phyloP scores from a whole-genome alignment of 2,888 invertebrate genomes.

The Amphipyra berbera region DNA sequence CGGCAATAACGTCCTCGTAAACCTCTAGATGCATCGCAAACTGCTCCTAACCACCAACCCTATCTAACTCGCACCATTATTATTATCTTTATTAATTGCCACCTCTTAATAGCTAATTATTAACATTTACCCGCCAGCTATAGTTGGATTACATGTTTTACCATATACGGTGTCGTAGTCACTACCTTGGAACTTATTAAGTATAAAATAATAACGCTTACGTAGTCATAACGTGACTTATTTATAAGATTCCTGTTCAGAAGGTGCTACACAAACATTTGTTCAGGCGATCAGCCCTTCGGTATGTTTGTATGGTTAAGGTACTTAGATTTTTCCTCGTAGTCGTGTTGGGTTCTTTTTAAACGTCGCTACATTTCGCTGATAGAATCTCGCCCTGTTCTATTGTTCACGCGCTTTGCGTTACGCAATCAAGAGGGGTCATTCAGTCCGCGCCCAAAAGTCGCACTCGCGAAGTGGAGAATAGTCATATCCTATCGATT shows the following conservation, averaged over 20 bases:
- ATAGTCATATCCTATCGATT: slow-evolving; percentile 91
- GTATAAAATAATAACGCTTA: slow-evolving; percentile 14
- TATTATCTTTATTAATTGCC: slow-evolving; percentile 36
- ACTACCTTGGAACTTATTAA: slow-evolving; percentile 22
- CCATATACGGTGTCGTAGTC: slow-evolving; percentile 10
- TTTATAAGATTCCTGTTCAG: slow-evolving; percentile 44
- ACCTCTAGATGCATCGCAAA: slow-evolving; percentile 43
- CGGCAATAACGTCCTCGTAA: slow-evolving; percentile 49
- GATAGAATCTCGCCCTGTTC: slow-evolving; percentile 53
- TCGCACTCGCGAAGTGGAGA: slow-evolving; percentile 88
- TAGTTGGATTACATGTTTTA: slow-evolving; percentile 27
- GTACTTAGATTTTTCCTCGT: slow-evolving; percentile 44
- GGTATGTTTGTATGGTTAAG: slow-evolving; percentile 50
- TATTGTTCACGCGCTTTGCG: slow-evolving; percentile 73
- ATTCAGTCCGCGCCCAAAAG: slow-evolving; percentile 88
- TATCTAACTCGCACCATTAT: slow-evolving; percentile 18
- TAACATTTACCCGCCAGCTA: slow-evolving; percentile 19
- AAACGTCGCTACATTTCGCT: slow-evolving; percentile 36
- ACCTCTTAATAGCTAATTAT: slow-evolving; percentile 29
- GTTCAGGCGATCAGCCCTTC: slow-evolving; percentile 43
- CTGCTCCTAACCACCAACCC: slow-evolving; percentile 20
- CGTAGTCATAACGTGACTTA: slow-evolving; percentile 23
- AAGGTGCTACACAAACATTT: slow-evolving; percentile 50
- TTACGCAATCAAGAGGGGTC: slow-evolving; percentile 86
- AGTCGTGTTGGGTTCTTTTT: slow-evolving; percentile 29